Percentiles rank a stretch among this genome's conserved stretches.
phyloP scores from a whole-genome alignment of 2,888 invertebrate species.

The Mimachlamys varia region DNA sequence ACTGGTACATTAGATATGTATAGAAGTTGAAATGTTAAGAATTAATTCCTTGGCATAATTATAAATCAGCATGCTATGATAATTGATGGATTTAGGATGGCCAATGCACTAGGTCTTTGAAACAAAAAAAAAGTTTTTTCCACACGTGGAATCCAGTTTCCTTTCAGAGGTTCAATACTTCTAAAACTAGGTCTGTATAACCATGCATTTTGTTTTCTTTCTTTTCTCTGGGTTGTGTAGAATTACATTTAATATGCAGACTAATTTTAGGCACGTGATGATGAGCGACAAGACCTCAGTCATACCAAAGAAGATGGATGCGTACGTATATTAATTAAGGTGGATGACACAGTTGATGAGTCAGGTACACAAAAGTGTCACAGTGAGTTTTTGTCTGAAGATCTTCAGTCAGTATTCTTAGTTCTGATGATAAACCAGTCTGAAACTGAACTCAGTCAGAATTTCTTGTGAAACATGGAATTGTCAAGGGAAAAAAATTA shows the following conservation, averaged over 20 bases:
- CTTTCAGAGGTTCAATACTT: constrained; percentile 4
- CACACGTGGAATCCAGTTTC: background rate
- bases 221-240: constrained; percentile 4
- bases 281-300: background rate
- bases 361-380: constrained; percentile 14
- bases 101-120: background rate
- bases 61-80: background rate
- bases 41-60: background rate
- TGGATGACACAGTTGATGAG: background rate
- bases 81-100: background rate
- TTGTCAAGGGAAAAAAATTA: background rate
- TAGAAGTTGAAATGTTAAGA: background rate
- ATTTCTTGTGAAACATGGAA: background rate
- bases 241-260: constrained; percentile 34
- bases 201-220: background rate
- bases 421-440: background rate
- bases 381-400: constrained; percentile 19
- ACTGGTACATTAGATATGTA: background rate
- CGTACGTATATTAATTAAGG: constrained; percentile 39
- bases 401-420: background rate
- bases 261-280: constrained; percentile 43
- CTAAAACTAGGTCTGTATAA: background rate
- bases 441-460: background rate
- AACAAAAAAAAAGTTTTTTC: background rate
- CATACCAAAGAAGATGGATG: background rate